Base-by-base conservation (phyloP, 2,113 vertebrate genomes). In the Trinectes maculatus region DNA sequence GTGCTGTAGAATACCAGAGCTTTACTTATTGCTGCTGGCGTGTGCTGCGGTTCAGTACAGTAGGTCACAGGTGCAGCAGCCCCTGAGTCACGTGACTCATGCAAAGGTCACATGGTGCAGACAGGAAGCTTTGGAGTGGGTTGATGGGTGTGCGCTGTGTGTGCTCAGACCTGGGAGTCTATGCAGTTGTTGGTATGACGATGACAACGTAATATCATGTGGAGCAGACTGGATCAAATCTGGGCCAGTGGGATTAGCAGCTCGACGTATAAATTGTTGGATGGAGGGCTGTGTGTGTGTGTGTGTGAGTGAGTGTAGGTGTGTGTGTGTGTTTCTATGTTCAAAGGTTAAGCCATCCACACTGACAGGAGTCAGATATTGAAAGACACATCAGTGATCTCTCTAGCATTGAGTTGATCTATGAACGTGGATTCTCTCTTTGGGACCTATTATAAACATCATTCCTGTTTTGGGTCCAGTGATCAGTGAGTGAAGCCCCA, bases 201-300 rank as follows among this genome's bases (percentile, higher is more conserved):
- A 46, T 44, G 77, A 71, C 65, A 65, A 75, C 46, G 52, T 52
- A 74, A 61, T 80, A 84, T 84, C 80, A 77, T 80, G 79, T 67
- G 75, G 77, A 82, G 84, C 85, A 87, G 84, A 84, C 81, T 84
- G 60, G 80, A 49, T 59, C 68, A 85, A 87, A 91, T 91, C 90
- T 91, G 87, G 90, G 90, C 80, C 90, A 90, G 74, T 36, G 31
- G 88, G 90, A 89, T 91, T 90, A 91, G 70, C 42, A 24, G 71
- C 84, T 84, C 55, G 82, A 79, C 56, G 67, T 83, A 89, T 90
- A 86, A 88, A 89, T 85, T 83, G 81, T 47, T 67, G 69, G 57
- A 60, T 1, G 40, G 68, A 51, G 68, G 56, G 59, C 29, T 28
- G 60, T 42, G 49, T 43, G 69, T 36, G 60, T 29, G 61, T 43